phyloP scores from a whole-genome alignment of 2,113 vertebrate species.

The Thryonomys swinderianus region DNA sequence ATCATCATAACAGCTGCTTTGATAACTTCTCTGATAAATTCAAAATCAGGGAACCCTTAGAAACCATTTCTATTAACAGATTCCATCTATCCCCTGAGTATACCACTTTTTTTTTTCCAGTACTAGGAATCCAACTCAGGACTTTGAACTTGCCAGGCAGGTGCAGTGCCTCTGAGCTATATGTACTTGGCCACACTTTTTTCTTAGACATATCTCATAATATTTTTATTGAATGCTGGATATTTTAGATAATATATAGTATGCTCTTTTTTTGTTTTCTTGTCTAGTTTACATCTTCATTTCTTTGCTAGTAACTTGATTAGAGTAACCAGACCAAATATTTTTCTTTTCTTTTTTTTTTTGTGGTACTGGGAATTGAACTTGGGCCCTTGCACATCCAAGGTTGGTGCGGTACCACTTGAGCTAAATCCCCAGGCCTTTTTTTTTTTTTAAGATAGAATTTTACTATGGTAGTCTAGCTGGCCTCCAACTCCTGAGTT shows the following conservation, averaged over 20 bases:
- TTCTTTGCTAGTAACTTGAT: neutral
- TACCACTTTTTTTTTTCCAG: neutral
- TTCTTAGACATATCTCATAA: neutral
- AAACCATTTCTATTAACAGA: neutral
- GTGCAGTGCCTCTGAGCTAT: no score
- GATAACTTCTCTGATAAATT: slow-evolving; percentile 21
- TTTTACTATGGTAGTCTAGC: neutral
- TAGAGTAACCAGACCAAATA: neutral
- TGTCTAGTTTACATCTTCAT: neutral
- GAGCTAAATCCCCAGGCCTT: no score
- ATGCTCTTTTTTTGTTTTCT: neutral
- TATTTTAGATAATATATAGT: neutral
- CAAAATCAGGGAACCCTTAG: neutral
- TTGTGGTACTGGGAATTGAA: no score
- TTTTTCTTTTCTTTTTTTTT: neutral
- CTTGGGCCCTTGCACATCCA: no score
- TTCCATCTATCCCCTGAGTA: neutral
- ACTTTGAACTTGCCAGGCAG: no score
- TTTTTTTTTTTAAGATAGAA: neutral
- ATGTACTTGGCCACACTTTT: neutral
- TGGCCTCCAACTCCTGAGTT: neutral
- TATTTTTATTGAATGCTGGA: neutral
- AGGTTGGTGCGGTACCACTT: no score
- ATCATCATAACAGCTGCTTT: neutral
- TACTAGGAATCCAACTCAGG: no score